These are phyloP conservation scores for Cacatua alba DNA, from an alignment of 2,113 vertebrate genomes.

Conservation along the genomic window DNA sequence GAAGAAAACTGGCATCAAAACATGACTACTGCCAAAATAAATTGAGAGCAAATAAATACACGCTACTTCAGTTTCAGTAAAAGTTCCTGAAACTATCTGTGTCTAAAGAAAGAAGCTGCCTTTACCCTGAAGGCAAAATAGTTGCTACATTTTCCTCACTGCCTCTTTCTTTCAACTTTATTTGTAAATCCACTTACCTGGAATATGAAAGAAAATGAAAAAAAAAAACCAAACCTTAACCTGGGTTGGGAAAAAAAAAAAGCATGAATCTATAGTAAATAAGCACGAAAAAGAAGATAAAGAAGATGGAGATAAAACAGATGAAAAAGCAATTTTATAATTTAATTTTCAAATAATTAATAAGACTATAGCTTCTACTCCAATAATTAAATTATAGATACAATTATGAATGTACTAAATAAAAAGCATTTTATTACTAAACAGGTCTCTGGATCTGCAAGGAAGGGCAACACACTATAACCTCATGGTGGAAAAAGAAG, in stretches of 20 bases:
- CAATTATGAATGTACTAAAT: background rate
- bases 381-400: background rate
- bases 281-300: background rate
- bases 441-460: background rate
- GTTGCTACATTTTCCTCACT: background rate
- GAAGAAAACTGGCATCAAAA: background rate
- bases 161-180: background rate
- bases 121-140: background rate
- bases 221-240: background rate
- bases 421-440: background rate
- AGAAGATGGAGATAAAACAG: background rate
- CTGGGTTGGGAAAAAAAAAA: background rate
- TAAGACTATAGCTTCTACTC: background rate
- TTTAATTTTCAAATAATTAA: background rate
- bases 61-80: slow-evolving; percentile 9
- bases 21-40: slow-evolving; percentile 3
- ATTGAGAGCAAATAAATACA: background rate
- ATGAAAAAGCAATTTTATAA: background rate
- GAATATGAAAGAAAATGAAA: background rate
- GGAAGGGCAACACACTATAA: background rate
- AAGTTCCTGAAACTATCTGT: background rate
- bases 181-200: background rate
- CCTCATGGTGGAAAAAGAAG: background rate
- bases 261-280: background rate
- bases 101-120: background rate